Base-by-base conservation (phyloP, 1,140 invertebrate species). In the Neodiprion virginianus region DNA sequence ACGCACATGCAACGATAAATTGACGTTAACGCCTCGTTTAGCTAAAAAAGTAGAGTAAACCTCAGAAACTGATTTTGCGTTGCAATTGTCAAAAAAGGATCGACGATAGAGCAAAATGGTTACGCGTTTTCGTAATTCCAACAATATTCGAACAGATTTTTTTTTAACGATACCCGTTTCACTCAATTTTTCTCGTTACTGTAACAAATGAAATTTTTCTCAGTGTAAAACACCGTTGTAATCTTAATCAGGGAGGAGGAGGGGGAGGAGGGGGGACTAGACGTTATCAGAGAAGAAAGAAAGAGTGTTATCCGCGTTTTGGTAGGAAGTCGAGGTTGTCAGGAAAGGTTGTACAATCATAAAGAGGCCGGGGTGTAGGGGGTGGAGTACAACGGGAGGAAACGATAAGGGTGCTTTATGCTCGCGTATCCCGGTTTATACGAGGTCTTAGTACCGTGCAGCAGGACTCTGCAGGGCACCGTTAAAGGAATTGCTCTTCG, bases 401-500 rank as follows among this genome's bases (percentile, higher is more conserved):
- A 61, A 12, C 53, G 53, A 61, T 61, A 61, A 61, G 53, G 53
- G 53, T 61, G 53, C 53, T 61, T 61, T 61, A 61, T 8, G 53
- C 53, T 40, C 28, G 1, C 28, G 28, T 40, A 40, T 40, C 28
- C 11, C 53, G 53, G 53, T 14, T 17, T 61, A 40, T 40, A 61
- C 53, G 11, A 17, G 53, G 53, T 61, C n/a, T 14, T 61, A 61
- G 11, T 12, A 61, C 53, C 53, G 8, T 61, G 53, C 28, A 40
- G 28, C 28, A 40, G 28, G 53, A 61, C n/a, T 61, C 53, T 17
- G 3, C 28, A 40, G 28, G 28, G 28, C 28, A 40, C 28, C n/a
- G 53, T 61, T 61, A 61, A 61, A 61, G 53, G 53, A 61, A 61
- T 61, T 61, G 53, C 53, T 61, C 11, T 61, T 17, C 53, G 53